A percentile compares a stretch with the other conserved stretches of the same genome.
Evolutionary conservation across 2,113 vertebrate genomes (phyloP).

Genomic region (Girardinichthys multiradiatus): DNA sequence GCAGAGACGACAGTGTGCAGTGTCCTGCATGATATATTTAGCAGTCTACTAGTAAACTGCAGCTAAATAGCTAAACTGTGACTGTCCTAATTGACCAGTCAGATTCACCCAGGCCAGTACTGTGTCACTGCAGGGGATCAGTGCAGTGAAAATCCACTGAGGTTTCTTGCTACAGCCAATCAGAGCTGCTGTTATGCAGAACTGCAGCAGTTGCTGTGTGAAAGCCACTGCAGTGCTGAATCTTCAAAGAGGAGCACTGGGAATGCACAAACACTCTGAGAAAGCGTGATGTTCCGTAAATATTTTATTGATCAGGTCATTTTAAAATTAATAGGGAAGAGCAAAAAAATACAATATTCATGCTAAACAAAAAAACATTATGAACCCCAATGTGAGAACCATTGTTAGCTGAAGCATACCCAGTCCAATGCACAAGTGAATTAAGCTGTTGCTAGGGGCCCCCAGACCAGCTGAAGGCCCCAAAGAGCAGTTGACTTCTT

Average conservation of each 20-base stretch:
- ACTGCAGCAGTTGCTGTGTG: constrained; percentile 15
- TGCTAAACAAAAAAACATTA: neutral
- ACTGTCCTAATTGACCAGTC: constrained; percentile 8
- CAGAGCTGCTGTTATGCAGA: constrained; percentile 28
- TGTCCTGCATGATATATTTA: constrained; percentile 57
- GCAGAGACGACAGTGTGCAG: constrained; percentile 34
- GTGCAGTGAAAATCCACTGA: constrained; percentile 36
- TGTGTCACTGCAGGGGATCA: constrained; percentile 49
- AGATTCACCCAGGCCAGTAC: constrained; percentile 19
- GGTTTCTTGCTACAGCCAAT: constrained; percentile 55
- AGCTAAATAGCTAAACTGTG: neutral
- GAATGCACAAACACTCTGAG: neutral
- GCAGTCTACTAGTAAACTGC: constrained; percentile 19
- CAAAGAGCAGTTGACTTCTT: too few relatives aligned
- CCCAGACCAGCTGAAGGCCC: too few relatives aligned
- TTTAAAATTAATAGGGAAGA: neutral
- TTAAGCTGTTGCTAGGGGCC: too few relatives aligned
- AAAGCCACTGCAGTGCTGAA: constrained; percentile 20
- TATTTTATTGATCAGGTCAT: neutral
- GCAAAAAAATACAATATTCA: neutral
- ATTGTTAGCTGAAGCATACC: neutral
- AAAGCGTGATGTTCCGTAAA: neutral
- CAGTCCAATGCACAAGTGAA: too few relatives aligned
- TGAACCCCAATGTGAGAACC: too few relatives aligned
- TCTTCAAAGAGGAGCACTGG: constrained; percentile 3